Evolutionary conservation across 2,888 invertebrate species (phyloP).

Genomic region (Ctenicera cuprea): DNA sequence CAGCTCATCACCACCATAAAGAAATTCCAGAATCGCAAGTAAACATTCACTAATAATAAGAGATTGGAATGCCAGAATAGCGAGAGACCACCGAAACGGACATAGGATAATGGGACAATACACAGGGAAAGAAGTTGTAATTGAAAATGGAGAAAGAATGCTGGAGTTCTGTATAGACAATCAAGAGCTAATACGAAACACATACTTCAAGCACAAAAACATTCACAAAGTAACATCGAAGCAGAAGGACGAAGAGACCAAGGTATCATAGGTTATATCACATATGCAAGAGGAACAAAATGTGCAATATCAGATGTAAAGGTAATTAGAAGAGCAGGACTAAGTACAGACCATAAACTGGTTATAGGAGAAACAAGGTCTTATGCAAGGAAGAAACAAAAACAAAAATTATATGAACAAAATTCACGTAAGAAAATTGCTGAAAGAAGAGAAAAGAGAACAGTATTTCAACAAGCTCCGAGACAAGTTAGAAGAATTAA

Average conservation of each 20-base stretch:
- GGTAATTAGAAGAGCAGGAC: background rate
- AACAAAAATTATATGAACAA: background rate
- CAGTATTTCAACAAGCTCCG: background rate
- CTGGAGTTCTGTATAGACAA: background rate
- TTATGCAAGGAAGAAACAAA: background rate
- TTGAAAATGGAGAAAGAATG: background rate
- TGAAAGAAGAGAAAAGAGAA: background rate
- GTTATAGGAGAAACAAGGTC: no score
- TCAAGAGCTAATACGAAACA: no score
- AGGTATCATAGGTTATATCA: no score
- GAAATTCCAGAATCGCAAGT: background rate
- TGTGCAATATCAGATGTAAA: no score
- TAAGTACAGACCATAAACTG: background rate
- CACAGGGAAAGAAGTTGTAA: background rate
- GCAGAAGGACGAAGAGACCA: no score
- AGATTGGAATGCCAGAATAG: conserved; percentile 1
- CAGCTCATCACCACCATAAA: background rate
- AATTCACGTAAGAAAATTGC: background rate
- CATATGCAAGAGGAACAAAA: background rate
- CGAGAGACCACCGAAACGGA: background rate
- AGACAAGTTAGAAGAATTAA: background rate
- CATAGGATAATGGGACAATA: conserved; percentile 4
- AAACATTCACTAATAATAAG: background rate
- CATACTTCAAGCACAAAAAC: background rate
- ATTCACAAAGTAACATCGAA: no score